A percentile compares a stretch with the other conserved stretches of the same genome.
Evolutionary conservation across 1,140 invertebrate genomes (phyloP).

Genomic region (Sitobion miscanthi): DNA sequence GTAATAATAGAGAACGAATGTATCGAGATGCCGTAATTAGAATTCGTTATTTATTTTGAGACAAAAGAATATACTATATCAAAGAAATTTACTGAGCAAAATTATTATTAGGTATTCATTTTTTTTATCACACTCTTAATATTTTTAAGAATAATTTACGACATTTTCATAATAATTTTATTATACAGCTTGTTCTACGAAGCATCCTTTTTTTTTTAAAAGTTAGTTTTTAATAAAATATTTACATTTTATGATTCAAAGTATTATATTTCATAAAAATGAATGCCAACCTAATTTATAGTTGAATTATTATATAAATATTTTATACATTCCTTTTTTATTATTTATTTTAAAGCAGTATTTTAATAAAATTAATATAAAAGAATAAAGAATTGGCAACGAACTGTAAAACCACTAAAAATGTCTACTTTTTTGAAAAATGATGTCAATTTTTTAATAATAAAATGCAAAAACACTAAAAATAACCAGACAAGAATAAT

Average conservation of each 20-base stretch:
- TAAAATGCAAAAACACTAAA: neutral
- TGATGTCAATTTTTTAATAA: neutral
- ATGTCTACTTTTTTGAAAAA: neutral
- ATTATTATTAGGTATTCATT: neutral
- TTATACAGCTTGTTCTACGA: neutral
- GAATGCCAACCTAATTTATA: neutral
- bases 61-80: neutral
- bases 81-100: neutral
- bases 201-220: neutral
- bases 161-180: neutral
- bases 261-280: slow-evolving; percentile 10
- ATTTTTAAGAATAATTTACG: neutral
- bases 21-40: neutral
- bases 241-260: neutral
- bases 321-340: neutral
- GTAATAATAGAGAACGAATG: neutral
- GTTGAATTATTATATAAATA: neutral
- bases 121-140: neutral
- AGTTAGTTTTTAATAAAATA: neutral
- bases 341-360: slow-evolving; percentile 7
- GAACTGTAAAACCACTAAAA: neutral
- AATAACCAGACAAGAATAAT: neutral
- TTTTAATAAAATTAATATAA: slow-evolving; percentile 16
- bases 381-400: neutral
- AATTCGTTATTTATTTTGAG: neutral